A percentile compares a stretch with the other conserved stretches of the same genome.
These are phyloP conservation scores for Hartigia nigra DNA, from an alignment of 2,888 invertebrate genomes.

Conservation along the genomic window DNA sequence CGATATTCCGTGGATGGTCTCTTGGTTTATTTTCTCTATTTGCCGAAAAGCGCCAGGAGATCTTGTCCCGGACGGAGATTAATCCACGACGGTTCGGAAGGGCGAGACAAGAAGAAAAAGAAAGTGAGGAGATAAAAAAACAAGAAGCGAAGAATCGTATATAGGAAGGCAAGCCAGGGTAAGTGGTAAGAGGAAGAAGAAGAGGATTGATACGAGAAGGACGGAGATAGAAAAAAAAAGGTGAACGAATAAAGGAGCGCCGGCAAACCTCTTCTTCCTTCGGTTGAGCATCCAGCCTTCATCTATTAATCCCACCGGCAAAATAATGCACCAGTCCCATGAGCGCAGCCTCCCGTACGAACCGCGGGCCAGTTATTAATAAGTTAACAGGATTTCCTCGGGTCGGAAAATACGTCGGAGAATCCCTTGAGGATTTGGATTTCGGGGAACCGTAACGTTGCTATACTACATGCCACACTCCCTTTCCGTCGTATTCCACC, in stretches of 20 bases:
- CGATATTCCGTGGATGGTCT: not conserved
- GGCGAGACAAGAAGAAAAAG: not conserved
- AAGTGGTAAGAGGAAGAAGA: not conserved
- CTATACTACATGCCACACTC: not conserved
- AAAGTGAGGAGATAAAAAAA: slow-evolving; percentile 2
- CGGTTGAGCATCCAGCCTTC: slow-evolving; percentile 23
- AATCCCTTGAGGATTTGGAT: slow-evolving; percentile 35
- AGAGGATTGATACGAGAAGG: not conserved
- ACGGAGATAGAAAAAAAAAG: not conserved
- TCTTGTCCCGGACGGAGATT: not conserved
- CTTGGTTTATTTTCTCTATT: not conserved
- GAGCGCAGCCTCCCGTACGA: slow-evolving; percentile 6
- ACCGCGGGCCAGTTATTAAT: slow-evolving; percentile 52
- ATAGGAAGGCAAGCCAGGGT: not conserved
- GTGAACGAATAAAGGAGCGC: slow-evolving; percentile 7
- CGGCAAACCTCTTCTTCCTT: not conserved
- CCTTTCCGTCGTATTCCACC: not conserved
- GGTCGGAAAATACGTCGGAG: slow-evolving; percentile 52
- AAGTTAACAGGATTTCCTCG: slow-evolving; percentile 60
- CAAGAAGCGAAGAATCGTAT: not conserved
- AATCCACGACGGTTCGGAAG: not conserved
- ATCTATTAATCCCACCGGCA: slow-evolving; percentile 47
- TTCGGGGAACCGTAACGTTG: slow-evolving; percentile 17
- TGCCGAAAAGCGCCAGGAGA: not conserved
- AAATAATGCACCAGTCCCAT: slow-evolving; percentile 43